These are phyloP conservation scores for Rhizomys pruinosus DNA, from an alignment of 2,113 vertebrate species.

Conservation along the genomic window DNA sequence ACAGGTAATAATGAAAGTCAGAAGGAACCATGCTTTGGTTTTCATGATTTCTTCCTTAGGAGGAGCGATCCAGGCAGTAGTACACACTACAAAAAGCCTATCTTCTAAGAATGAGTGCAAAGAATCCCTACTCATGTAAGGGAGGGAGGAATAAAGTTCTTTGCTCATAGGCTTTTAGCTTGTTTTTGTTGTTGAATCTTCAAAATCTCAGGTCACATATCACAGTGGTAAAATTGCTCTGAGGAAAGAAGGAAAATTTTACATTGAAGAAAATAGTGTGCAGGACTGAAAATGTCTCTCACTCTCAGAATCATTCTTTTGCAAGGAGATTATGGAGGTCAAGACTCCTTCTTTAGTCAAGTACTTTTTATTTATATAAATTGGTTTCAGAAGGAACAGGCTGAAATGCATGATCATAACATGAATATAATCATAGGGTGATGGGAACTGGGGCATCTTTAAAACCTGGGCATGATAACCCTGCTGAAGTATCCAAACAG, in stretches of 20 bases:
- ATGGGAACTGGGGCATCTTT: conserved; percentile 38
- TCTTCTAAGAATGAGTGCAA: conserved; percentile 6
- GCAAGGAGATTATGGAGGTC: background rate
- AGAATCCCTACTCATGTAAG: background rate
- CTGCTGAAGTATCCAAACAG: background rate
- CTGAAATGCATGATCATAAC: too few species aligned
- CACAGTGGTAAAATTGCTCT: background rate
- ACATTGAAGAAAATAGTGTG: background rate
- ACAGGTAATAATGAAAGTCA: background rate
- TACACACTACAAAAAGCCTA: background rate
- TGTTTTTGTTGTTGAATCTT: conserved; percentile 41
- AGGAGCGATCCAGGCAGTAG: background rate
- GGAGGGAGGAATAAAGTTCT: conserved; percentile 8
- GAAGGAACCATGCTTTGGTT: accelerated
- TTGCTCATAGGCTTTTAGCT: background rate
- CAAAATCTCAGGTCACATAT: background rate
- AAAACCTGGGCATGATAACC: conserved; percentile 27
- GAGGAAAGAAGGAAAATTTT: conserved; percentile 34
- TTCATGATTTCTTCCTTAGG: background rate
- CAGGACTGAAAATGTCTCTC: background rate
- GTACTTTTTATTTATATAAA: conserved; percentile 17
- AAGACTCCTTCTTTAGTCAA: background rate
- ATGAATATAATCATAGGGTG: background rate
- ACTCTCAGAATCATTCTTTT: background rate
- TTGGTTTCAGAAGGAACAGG: conserved; percentile 49